Evolutionary conservation across 2,888 invertebrate species (phyloP).

Genomic region (Lycia hirtaria): DNA sequence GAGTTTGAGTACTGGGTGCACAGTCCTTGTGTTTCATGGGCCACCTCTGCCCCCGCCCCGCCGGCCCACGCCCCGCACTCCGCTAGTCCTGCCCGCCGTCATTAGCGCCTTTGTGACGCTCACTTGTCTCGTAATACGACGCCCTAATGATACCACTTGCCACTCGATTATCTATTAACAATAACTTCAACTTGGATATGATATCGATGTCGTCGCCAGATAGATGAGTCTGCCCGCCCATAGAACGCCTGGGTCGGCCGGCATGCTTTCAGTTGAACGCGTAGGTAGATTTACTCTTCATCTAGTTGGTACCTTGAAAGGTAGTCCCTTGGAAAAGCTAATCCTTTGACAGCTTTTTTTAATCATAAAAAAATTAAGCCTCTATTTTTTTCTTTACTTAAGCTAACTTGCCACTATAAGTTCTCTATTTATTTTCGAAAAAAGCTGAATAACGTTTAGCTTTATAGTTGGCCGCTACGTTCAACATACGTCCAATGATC

Average conservation of each 20-base stretch:
- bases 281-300: too few relatives aligned
- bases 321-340: too few relatives aligned
- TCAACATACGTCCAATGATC: too few relatives aligned
- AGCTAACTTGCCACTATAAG: not conserved
- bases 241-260: too few relatives aligned
- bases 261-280: too few relatives aligned
- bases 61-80: conserved; percentile 35
- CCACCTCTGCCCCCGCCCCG: conserved; percentile 59
- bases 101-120: conserved; percentile 84
- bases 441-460: not conserved
- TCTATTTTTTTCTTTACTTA: not conserved
- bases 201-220: not conserved
- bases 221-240: too few relatives aligned
- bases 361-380: too few relatives aligned
- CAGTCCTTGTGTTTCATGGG: conserved; percentile 59
- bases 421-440: not conserved
- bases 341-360: not conserved
- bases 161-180: conserved; percentile 65
- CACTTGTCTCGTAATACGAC: conserved; percentile 81
- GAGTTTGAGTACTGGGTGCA: conserved; percentile 18
- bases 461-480: not conserved
- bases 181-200: conserved; percentile 19
- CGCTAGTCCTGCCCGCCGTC: conserved; percentile 67
- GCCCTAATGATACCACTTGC: conserved; percentile 78
- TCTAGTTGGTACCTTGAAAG: too few relatives aligned